Evolutionary conservation across 1,140 invertebrate species (phyloP).

Genomic region (Triops longicaudatus): DNA sequence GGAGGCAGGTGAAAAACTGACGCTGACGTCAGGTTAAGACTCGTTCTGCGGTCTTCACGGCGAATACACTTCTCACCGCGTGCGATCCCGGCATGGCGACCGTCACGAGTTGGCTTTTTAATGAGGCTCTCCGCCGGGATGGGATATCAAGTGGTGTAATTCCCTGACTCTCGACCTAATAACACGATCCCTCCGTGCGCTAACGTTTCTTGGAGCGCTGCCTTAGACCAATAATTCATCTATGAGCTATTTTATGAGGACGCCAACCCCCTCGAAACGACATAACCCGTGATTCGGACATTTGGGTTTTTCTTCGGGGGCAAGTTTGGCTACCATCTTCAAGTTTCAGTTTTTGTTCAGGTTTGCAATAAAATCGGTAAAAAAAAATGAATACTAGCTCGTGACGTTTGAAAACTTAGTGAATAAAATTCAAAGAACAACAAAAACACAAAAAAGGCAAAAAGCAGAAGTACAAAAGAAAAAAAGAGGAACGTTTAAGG

Average conservation of each 20-base stretch:
- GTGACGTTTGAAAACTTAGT: too few species aligned
- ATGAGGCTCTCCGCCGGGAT: neutral
- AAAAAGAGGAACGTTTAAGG: neutral
- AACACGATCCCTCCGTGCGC: neutral
- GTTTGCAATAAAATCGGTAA: too few species aligned
- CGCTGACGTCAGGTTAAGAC: neutral
- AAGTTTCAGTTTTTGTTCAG: too few species aligned
- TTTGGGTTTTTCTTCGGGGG: too few species aligned
- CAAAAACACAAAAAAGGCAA: too few species aligned
- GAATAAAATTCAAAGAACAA: too few species aligned
- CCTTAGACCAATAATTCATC: neutral
- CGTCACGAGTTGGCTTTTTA: neutral
- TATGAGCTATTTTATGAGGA: neutral
- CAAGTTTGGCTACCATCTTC: too few species aligned
- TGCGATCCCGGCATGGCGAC: neutral
- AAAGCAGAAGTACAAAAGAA: too few species aligned
- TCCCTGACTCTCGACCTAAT: neutral
- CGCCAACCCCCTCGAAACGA: too few species aligned
- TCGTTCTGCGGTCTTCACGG: neutral
- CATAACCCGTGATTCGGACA: too few species aligned
- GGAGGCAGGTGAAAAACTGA: neutral
- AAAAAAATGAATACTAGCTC: too few species aligned
- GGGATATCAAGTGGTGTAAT: neutral
- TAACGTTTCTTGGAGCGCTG: neutral
- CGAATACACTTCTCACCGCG: neutral